Conservation (phyloP, 1,140 invertebrate species). For the Macrosteles quadrilineatus region DNA sequence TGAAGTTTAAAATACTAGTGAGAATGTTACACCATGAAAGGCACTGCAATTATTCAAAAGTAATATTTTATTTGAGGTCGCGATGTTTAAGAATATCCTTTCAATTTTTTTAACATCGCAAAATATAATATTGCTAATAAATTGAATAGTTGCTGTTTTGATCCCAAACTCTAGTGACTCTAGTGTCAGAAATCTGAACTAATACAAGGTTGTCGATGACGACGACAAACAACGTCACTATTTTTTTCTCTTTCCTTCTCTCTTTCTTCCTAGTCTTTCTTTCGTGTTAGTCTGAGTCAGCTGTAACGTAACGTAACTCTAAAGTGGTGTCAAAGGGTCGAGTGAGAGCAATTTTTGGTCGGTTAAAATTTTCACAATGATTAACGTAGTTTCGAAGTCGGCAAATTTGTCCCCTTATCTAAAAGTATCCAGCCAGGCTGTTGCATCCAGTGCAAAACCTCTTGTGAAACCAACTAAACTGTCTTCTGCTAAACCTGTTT, state of each 20-base stretch:
- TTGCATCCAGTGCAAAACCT: conserved; percentile 57
- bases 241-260: neutral
- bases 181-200: neutral
- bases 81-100: neutral
- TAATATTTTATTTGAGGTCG: no score
- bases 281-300: no score
- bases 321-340: no score
- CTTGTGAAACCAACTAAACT: conserved; percentile 50
- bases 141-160: neutral
- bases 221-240: neutral
- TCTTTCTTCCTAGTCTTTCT: no score
- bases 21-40: no score
- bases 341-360: neutral
- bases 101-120: neutral
- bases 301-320: no score
- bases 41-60: no score
- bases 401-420: conserved; percentile 60
- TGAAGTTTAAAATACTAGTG: neutral
- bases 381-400: conserved; percentile 67
- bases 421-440: conserved; percentile 58
- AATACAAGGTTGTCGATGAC: conserved; percentile 5
- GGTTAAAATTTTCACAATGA: conserved; percentile 44
- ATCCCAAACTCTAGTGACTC: neutral
- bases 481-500: conserved; percentile 50
- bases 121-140: neutral